Conservation (phyloP, 2,113 vertebrate genomes). For the Amblyopsis rosae region DNA sequence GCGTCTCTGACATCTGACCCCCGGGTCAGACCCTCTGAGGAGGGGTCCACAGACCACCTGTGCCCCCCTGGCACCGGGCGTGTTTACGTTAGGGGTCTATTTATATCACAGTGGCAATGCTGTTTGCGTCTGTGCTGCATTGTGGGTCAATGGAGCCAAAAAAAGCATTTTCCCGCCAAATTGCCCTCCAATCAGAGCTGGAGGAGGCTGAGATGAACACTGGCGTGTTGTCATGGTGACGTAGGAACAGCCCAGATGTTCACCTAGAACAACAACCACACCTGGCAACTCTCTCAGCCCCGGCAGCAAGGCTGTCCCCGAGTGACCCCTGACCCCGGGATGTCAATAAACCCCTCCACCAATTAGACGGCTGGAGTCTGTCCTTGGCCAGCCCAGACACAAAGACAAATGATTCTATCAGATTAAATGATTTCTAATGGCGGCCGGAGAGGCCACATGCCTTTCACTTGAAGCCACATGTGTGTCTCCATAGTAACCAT, state of each 20-base stretch:
- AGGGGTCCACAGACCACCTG: slow-evolving; percentile 73
- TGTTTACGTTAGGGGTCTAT: slow-evolving; percentile 74
- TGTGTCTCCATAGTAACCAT: slow-evolving; percentile 87
- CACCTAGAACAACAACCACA: slow-evolving; percentile 77
- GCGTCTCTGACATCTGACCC: slow-evolving; percentile 74
- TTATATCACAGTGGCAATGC: slow-evolving; percentile 50
- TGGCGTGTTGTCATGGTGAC: too few species aligned
- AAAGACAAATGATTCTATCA: slow-evolving; percentile 97
- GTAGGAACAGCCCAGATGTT: slow-evolving; percentile 70
- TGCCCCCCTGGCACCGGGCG: slow-evolving; percentile 58
- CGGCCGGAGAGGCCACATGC: slow-evolving; percentile 81
- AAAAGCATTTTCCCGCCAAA: neutral
- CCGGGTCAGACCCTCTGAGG: slow-evolving; percentile 67
- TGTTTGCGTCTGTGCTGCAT: slow-evolving; percentile 33
- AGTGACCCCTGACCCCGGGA: slow-evolving; percentile 78
- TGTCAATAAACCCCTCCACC: slow-evolving; percentile 78
- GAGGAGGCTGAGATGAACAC: neutral
- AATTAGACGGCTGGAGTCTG: slow-evolving; percentile 81
- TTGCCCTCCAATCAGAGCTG: slow-evolving; percentile 1
- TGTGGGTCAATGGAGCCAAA: neutral
- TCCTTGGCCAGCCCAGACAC: slow-evolving; percentile 84
- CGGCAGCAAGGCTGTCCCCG: slow-evolving; percentile 76
- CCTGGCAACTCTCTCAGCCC: slow-evolving; percentile 80
- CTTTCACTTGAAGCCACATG: slow-evolving; percentile 85
- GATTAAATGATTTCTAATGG: slow-evolving; percentile 94